Evolutionary conservation across 2,113 vertebrate genomes (phyloP).

Genomic region (Oostethus manadensis): DNA sequence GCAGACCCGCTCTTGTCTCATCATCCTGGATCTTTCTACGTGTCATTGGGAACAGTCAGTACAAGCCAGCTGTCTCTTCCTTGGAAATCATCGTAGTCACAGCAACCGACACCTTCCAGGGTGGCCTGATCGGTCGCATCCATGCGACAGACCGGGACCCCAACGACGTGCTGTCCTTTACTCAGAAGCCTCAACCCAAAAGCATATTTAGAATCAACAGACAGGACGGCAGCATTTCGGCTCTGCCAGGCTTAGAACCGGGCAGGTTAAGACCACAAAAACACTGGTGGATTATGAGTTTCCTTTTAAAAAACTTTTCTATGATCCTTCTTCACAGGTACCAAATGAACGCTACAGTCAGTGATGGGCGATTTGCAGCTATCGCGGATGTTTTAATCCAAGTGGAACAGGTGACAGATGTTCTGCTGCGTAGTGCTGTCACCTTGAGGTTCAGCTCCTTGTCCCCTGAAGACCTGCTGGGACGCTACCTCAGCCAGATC

Average conservation of each 20-base stretch:
- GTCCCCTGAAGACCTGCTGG: slow-evolving; percentile 87
- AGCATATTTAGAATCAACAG: slow-evolving; percentile 86
- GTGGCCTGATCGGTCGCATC: slow-evolving; percentile 88
- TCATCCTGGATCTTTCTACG: slow-evolving; percentile 81
- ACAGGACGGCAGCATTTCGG: slow-evolving; percentile 87
- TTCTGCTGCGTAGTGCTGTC: slow-evolving; percentile 81
- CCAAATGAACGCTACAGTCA: slow-evolving; percentile 85
- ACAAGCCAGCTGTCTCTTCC: slow-evolving; percentile 85
- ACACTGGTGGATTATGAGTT: not conserved
- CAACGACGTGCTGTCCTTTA: slow-evolving; percentile 85
- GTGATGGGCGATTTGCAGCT: slow-evolving; percentile 88
- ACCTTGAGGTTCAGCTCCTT: slow-evolving; percentile 83
- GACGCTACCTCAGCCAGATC: slow-evolving; percentile 82
- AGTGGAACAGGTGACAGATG: slow-evolving; percentile 83
- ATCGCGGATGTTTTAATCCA: slow-evolving; percentile 84
- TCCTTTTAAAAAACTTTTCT: not conserved
- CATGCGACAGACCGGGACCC: slow-evolving; percentile 88
- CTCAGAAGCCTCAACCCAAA: slow-evolving; percentile 78
- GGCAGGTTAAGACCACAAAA: slow-evolving; percentile 70
- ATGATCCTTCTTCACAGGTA: slow-evolving; percentile 69
- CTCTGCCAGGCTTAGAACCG: slow-evolving; percentile 84
- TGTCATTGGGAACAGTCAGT: slow-evolving; percentile 90
- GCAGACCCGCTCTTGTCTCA: slow-evolving; percentile 82
- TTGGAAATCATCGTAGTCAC: slow-evolving; percentile 90
- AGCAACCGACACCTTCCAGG: slow-evolving; percentile 87